Percentiles rank a stretch among this genome's conserved stretches.
Conservation (phyloP, 1,140 invertebrate genomes). For the Lithobius niger region DNA sequence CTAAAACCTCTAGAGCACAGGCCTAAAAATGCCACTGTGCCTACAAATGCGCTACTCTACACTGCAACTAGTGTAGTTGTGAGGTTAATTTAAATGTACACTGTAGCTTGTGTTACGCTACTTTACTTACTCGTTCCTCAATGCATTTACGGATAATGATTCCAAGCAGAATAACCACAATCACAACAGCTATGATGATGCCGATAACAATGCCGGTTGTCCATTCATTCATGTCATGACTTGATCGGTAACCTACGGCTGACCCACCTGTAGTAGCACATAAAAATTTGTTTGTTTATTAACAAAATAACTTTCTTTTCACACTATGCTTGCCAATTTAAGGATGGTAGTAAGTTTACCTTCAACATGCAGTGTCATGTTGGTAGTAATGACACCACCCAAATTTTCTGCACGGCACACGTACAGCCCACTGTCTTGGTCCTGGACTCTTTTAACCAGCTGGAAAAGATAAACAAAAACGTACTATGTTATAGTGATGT, state of each 20-base stretch:
- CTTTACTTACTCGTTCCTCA: neutral
- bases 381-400: neutral
- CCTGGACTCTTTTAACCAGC: neutral
- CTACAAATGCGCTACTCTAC: no score
- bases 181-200: neutral
- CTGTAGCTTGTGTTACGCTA: neutral
- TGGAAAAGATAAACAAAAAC: conserved; percentile 1
- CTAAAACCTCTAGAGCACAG: no score
- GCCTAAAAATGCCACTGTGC: no score
- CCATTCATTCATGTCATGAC: neutral
- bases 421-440: conserved; percentile 1
- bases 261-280: no score
- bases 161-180: neutral
- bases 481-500: no score
- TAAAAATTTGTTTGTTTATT: no score
- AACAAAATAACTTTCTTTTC: neutral
- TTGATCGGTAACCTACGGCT: no score
- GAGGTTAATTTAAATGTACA: neutral
- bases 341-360: neutral
- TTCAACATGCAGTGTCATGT: conserved; percentile 1
- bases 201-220: neutral
- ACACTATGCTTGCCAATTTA: neutral
- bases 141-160: neutral
- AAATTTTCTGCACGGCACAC: neutral
- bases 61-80: no score